Percentiles rank a stretch among this genome's conserved stretches.
Conservation (phyloP, 2,797 vertebrate species). For the Pangasius djambal region DNA sequence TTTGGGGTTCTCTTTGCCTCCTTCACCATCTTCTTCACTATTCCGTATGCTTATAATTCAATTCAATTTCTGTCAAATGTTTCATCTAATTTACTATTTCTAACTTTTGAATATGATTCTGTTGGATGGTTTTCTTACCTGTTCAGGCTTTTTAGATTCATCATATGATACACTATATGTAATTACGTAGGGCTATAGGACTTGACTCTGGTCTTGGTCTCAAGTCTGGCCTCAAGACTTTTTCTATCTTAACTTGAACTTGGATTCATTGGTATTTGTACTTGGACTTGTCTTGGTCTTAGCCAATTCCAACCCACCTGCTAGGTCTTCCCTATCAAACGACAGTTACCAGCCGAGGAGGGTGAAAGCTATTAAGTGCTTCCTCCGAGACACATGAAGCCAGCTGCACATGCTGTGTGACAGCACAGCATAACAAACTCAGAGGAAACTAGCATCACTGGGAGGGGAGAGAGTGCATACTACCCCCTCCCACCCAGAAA, state of each 20-base stretch:
- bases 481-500: not conserved
- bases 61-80: not conserved
- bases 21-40: not conserved
- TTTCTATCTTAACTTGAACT: not conserved
- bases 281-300: constrained; percentile 4
- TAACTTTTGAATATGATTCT: not conserved
- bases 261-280: not conserved
- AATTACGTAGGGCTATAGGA: too few species aligned
- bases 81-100: not conserved
- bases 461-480: not conserved
- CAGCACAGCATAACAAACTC: not conserved
- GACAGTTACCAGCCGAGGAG: not conserved
- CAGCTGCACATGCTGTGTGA: not conserved
- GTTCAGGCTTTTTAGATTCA: not conserved
- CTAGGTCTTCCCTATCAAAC: not conserved
- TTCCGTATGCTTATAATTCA: not conserved
- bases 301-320: not conserved
- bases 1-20: not conserved
- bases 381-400: not conserved
- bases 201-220: not conserved
- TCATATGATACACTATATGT: not conserved
- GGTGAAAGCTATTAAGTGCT: not conserved
- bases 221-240: not conserved
- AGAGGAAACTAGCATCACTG: not conserved
- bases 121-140: not conserved